phyloP scores from a whole-genome alignment of 2,888 invertebrate species.

The Rugalucina vietnamica region DNA sequence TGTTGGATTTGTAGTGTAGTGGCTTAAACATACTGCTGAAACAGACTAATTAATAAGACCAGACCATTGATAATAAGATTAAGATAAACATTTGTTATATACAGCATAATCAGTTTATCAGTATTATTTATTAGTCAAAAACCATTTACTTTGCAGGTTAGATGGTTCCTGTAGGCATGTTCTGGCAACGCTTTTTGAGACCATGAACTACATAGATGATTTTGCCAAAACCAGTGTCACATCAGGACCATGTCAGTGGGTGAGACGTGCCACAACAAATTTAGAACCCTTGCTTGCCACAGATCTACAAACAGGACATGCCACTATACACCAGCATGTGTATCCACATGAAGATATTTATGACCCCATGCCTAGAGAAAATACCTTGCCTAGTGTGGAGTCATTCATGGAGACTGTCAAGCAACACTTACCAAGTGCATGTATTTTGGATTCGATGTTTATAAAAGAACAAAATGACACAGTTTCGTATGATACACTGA shows the following conservation, averaged over 20 bases:
- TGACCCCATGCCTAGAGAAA: neutral
- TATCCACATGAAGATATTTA: neutral
- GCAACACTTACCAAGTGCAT: neutral
- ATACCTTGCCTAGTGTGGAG: neutral
- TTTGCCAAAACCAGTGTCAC: slow-evolving; percentile 16
- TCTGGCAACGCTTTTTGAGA: slow-evolving; percentile 22
- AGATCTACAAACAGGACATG: no score
- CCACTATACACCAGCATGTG: no score
- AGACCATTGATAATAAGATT: neutral
- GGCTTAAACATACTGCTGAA: neutral
- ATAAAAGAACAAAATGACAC: no score
- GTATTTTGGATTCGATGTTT: neutral
- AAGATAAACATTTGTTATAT: neutral
- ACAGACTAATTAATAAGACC: neutral
- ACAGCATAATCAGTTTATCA: neutral
- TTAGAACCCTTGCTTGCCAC: neutral
- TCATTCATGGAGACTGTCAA: neutral
- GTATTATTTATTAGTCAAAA: neutral
- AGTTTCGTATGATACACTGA: no score
- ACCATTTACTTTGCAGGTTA: slow-evolving; percentile 1
- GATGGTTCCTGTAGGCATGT: slow-evolving; percentile 35
- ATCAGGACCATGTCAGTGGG: slow-evolving; percentile 22
- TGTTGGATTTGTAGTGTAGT: neutral
- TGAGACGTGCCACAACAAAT: neutral
- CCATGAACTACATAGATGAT: slow-evolving; percentile 20